Conservation (phyloP, 23 tunicate species). For the Trididemnum clinides region DNA sequence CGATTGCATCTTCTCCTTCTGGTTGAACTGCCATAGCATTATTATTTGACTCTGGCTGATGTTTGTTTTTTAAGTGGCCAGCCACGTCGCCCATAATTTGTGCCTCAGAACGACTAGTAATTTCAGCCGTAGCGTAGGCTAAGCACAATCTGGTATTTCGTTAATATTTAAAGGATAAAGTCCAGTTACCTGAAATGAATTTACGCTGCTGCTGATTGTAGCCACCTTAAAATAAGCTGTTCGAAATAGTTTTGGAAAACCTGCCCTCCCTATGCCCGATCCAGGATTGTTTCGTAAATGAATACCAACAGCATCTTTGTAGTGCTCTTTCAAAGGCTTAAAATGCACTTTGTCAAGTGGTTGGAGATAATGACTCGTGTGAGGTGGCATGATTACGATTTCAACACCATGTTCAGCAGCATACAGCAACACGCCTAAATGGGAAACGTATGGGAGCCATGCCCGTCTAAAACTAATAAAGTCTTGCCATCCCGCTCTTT, state of each 20-base stretch:
- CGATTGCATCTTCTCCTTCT: too few species aligned
- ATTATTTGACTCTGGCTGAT: too few species aligned
- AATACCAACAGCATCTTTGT: slow-evolving; percentile 32
- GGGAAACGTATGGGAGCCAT: slow-evolving; percentile 31
- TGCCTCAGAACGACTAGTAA: too few species aligned
- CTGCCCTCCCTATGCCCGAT: slow-evolving; percentile 11
- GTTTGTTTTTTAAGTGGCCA: too few species aligned
- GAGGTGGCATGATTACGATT: slow-evolving; percentile 7
- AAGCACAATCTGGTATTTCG: too few species aligned
- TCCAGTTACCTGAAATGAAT: neutral
- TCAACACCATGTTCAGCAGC: slow-evolving; percentile 27
- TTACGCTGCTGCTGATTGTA: slow-evolving; percentile 26
- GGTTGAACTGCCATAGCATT: too few species aligned
- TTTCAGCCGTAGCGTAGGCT: too few species aligned
- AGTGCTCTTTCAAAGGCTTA: slow-evolving; percentile 38
- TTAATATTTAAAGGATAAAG: too few species aligned
- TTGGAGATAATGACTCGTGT: slow-evolving; percentile 26
- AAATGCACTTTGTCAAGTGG: slow-evolving; percentile 46
- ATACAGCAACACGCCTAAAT: slow-evolving; percentile 18
- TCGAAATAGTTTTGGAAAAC: slow-evolving; percentile 27
- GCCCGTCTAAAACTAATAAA: slow-evolving; percentile 25
- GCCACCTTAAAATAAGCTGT: slow-evolving; percentile 32
- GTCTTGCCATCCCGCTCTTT: slow-evolving; percentile 2
- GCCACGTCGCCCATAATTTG: too few species aligned
- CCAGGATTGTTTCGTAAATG: slow-evolving; percentile 45